These are phyloP conservation scores for Cephus runcator DNA, from an alignment of 2,888 invertebrate species.

Conservation along the genomic window DNA sequence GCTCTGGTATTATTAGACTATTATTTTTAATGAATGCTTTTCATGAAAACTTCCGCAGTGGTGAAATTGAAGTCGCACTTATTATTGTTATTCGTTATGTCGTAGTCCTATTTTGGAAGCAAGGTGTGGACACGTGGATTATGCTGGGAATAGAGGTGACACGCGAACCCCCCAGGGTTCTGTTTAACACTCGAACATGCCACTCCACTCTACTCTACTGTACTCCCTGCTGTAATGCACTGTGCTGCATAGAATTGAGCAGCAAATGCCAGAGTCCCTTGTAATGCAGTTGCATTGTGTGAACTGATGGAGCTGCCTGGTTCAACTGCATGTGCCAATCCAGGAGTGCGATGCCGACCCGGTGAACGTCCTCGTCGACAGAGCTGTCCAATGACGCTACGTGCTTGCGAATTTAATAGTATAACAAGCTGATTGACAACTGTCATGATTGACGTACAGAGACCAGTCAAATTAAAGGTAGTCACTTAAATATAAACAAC, in stretches of 20 bases:
- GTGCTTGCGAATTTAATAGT: constrained; percentile 16
- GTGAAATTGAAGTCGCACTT: not conserved
- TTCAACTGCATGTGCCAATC: not conserved
- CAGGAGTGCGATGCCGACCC: constrained; percentile 7
- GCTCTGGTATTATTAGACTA: not conserved
- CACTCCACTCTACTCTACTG: constrained; percentile 22
- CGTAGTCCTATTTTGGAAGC: not conserved
- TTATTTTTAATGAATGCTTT: not conserved
- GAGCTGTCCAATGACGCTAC: constrained; percentile 12
- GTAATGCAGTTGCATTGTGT: constrained; percentile 22
- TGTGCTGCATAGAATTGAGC: constrained; percentile 22
- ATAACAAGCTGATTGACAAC: not conserved
- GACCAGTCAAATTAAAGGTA: not conserved
- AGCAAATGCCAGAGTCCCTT: constrained; percentile 13
- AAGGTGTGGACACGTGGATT: not conserved
- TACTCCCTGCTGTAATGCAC: constrained; percentile 20
- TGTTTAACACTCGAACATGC: constrained; percentile 24
- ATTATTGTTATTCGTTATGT: not conserved
- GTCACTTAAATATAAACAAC: not conserved
- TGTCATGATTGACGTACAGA: not conserved
- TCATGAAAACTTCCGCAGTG: not conserved
- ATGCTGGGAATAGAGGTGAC: constrained; percentile 17
- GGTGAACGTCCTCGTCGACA: constrained; percentile 10
- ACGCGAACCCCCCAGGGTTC: constrained; percentile 16
- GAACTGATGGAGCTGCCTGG: not conserved